Evolutionary conservation across 2,888 invertebrate genomes (phyloP).

Genomic region (Cyclophora albipunctata): DNA sequence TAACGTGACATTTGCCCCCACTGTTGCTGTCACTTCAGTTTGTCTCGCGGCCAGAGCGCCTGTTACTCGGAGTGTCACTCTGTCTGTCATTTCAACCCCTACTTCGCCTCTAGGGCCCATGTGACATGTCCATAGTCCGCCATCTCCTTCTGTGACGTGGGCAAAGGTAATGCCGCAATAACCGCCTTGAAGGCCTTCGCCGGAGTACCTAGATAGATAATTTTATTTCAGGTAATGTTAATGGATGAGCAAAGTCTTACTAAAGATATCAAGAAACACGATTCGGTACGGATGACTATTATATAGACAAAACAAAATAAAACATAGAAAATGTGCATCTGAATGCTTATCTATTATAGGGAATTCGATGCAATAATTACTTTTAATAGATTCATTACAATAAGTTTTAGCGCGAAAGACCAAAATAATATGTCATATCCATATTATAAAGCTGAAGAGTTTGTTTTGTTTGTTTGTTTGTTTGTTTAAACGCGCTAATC

Average conservation of each 20-base stretch:
- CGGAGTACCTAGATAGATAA: constrained; percentile 47
- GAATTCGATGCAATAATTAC: too few relatives aligned
- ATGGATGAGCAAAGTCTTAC: not conserved
- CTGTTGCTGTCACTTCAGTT: constrained; percentile 24
- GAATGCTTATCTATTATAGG: too few relatives aligned
- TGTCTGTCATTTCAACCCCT: constrained; percentile 50
- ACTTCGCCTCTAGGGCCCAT: constrained; percentile 51
- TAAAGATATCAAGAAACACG: too few relatives aligned
- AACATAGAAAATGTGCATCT: too few relatives aligned
- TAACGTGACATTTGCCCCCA: constrained; percentile 39
- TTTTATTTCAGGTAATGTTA: not conserved
- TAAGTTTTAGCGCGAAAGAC: too few relatives aligned
- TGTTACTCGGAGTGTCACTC: constrained; percentile 51
- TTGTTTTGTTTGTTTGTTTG: too few relatives aligned
- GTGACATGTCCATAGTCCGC: constrained; percentile 65
- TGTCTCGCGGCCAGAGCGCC: constrained; percentile 56
- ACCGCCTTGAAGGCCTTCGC: constrained; percentile 53
- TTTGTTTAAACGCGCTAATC: too few relatives aligned
- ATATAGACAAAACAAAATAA: too few relatives aligned
- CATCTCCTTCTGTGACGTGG: constrained; percentile 37
- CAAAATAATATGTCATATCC: too few relatives aligned
- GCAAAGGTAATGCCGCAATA: constrained; percentile 62
- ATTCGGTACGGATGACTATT: too few relatives aligned
- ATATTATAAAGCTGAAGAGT: too few relatives aligned
- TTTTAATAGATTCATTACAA: too few relatives aligned